Percentiles rank a stretch among this genome's conserved stretches.
These are phyloP conservation scores for Metalampra italica DNA, from an alignment of 2,888 invertebrate species.

Conservation along the genomic window DNA sequence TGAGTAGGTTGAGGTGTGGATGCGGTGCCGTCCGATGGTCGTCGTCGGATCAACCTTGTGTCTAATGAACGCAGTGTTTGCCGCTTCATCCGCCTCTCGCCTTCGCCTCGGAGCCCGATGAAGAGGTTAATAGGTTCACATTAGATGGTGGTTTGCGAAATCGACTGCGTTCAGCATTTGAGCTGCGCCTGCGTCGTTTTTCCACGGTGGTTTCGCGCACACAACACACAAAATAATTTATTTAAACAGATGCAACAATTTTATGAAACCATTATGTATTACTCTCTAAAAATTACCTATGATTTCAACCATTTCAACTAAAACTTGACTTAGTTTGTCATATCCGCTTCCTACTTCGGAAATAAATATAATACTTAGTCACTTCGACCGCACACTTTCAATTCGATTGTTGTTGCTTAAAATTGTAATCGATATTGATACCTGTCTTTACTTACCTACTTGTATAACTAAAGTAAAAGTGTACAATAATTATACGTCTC, in stretches of 20 bases:
- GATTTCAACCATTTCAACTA: no score
- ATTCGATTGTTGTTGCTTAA: no score
- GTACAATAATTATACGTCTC: no score
- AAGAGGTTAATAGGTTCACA: slow-evolving; percentile 79
- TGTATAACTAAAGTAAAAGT: no score
- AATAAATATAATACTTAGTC: no score
- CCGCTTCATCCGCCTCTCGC: slow-evolving; percentile 73
- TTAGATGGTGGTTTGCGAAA: slow-evolving; percentile 77
- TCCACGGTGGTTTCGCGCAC: slow-evolving; percentile 66
- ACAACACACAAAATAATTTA: slow-evolving; percentile 30
- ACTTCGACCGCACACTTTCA: no score
- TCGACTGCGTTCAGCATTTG: slow-evolving; percentile 50
- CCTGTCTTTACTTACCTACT: no score
- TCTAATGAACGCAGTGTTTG: slow-evolving; percentile 72
- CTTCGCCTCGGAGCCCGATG: slow-evolving; percentile 68
- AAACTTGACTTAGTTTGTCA: no score
- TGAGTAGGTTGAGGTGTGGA: slow-evolving; percentile 30
- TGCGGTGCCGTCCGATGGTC: slow-evolving; percentile 38
- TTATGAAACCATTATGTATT: no score
- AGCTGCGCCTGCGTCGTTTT: slow-evolving; percentile 60
- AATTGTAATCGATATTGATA: no score
- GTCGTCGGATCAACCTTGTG: slow-evolving; percentile 58
- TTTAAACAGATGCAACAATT: background rate
- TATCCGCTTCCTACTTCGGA: no score
- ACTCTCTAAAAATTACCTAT: no score